Base-by-base conservation (phyloP, 2,888 invertebrate genomes). In the Chloromyia formosa region DNA sequence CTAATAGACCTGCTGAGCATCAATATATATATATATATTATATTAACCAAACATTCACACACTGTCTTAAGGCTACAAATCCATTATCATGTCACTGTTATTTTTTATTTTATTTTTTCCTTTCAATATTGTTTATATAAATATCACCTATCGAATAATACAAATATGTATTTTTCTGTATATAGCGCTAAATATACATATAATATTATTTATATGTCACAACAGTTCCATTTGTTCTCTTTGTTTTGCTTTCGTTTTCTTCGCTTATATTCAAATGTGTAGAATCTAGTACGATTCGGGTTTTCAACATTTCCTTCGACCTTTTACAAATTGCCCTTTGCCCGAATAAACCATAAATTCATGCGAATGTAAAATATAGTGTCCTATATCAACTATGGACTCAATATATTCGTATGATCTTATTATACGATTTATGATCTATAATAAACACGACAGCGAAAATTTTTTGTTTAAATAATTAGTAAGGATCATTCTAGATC, bases 71-170 rank as follows among this genome's bases (percentile, higher is more conserved):
- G 45, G 66, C 66, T 66, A 66, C 27, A 66, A 12, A 66, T 49
- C 45, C 49, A 42, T 16, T 22, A 49, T 16, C 23, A 49, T 22
- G 45, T 66, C 66, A 20, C 35, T 66, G 45, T 20, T 54, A 27
- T 1, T 7, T 35, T 35, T 35, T 4, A 35, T 35, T 35, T 35
- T 35, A 2, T 35, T 53, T 22, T 35, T 35, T 35, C 7, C 27
- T 35, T 53, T 22, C 27, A 49, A 49, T 69, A 66, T 49, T 9
- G n/a, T 69, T 54, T 53, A 35, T 69, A 69, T 69, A 69, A 69
- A 69, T 69, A 69, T 66, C 66, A 66, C 66, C 66, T 66, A 66
- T 66, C n/a, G 66, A 62, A 66, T 66, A 66, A 66, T 49, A 66
- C 66, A 66, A 66, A 62, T 35, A 62, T 62, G 62, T 62, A 62